A percentile compares a stretch with the other conserved stretches of the same genome.
phyloP scores from a whole-genome alignment of 2,113 vertebrate genomes.

The Passer montanus region DNA sequence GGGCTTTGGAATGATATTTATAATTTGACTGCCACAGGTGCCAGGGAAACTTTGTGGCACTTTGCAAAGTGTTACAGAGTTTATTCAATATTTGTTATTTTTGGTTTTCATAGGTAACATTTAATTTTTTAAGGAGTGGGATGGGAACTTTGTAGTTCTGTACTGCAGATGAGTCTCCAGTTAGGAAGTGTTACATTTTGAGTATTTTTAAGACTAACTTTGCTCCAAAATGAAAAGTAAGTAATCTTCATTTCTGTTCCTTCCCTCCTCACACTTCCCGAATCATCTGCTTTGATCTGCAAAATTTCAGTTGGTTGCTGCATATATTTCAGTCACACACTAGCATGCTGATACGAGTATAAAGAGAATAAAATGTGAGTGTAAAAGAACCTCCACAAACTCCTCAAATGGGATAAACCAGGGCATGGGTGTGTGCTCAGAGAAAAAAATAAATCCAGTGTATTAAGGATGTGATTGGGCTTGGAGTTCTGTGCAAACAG shows the following conservation, averaged over 20 bases:
- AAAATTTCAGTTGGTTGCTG: neutral
- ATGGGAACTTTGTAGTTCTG: neutral
- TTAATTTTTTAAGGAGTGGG: neutral
- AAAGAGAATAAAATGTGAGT: neutral
- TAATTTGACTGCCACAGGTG: neutral
- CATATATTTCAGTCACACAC: neutral
- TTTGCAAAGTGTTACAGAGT: neutral
- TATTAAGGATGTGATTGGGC: neutral
- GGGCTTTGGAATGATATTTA: neutral
- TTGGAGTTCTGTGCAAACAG: neutral
- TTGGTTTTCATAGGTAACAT: neutral
- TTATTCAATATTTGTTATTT: neutral
- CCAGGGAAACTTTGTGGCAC: neutral
- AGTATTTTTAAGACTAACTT: neutral
- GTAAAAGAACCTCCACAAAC: neutral
- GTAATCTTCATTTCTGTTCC: neutral
- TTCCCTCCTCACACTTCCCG: neutral
- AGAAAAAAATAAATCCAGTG: neutral
- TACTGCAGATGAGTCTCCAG: neutral
- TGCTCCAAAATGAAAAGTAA: neutral
- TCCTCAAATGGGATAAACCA: neutral
- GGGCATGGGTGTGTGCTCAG: neutral
- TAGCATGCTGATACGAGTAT: neutral
- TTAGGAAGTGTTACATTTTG: neutral
- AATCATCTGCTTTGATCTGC: neutral